Evolutionary conservation across 2,113 vertebrate species (phyloP).

Genomic region (Cichladusa arquata): DNA sequence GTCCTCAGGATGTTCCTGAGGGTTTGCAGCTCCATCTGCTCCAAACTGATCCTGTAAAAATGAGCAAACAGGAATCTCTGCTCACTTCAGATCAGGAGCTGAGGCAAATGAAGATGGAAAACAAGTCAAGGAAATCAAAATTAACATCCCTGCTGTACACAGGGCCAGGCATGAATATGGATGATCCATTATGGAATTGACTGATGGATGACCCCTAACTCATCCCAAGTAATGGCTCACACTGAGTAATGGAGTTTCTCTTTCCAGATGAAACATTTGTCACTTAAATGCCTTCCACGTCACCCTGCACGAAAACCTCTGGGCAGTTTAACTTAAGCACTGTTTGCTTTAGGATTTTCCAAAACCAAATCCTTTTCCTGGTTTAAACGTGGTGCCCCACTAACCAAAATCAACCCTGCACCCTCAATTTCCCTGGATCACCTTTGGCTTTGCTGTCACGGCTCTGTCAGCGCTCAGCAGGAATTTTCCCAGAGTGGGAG

Average conservation of each 20-base stretch:
- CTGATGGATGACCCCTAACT: constrained; percentile 13
- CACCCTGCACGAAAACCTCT: background rate
- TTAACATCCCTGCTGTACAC: background rate
- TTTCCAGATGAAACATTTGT: constrained; percentile 10
- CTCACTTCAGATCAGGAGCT: background rate
- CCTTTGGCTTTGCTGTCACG: background rate
- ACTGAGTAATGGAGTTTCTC: background rate
- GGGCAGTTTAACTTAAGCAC: background rate
- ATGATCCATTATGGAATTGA: background rate
- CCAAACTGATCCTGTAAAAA: background rate
- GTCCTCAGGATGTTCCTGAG: rapidly evolving
- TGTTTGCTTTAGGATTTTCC: background rate
- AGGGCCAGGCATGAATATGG: background rate
- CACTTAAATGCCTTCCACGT: background rate
- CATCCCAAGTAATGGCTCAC: background rate
- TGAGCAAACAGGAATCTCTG: background rate
- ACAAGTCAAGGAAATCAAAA: constrained; percentile 22
- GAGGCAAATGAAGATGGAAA: constrained; percentile 23
- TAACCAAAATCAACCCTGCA: background rate
- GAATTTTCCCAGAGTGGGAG: rapidly evolving
- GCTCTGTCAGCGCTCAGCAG: background rate
- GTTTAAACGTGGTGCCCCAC: rapidly evolving
- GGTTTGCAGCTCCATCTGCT: background rate
- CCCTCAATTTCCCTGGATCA: rapidly evolving
- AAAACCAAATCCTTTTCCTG: background rate